These are phyloP conservation scores for Crotalus viridis DNA, from an alignment of 2,113 vertebrate genomes.

Conservation along the genomic window DNA sequence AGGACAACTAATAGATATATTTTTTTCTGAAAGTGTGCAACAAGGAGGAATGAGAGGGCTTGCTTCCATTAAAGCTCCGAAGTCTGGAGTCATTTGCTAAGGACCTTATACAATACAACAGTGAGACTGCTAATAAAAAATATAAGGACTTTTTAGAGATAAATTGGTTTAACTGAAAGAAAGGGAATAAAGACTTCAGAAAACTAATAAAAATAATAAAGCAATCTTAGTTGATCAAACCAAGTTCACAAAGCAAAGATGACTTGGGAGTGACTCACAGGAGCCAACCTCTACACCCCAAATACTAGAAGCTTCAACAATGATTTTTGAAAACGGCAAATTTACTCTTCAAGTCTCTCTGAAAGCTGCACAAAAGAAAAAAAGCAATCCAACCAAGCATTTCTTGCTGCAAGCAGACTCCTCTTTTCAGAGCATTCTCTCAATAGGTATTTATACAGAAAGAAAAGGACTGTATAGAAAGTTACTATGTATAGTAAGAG, in stretches of 20 bases:
- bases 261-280: not conserved
- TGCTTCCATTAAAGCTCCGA: not conserved
- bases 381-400: not conserved
- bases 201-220: not conserved
- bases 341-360: not conserved
- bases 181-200: not conserved
- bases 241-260: not conserved
- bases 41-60: not conserved
- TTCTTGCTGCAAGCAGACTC: not conserved
- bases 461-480: not conserved
- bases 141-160: not conserved
- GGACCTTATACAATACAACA: not conserved
- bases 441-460: not conserved
- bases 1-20: not conserved
- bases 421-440: not conserved
- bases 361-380: not conserved
- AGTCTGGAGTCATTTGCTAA: not conserved
- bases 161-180: not conserved
- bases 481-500: not conserved
- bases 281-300: not conserved
- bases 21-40: not conserved
- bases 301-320: not conserved
- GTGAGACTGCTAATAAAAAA: not conserved
- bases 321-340: not conserved
- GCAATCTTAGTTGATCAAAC: not conserved